Conservation (phyloP, 2,113 vertebrate genomes). For the Gallinago undulata region DNA sequence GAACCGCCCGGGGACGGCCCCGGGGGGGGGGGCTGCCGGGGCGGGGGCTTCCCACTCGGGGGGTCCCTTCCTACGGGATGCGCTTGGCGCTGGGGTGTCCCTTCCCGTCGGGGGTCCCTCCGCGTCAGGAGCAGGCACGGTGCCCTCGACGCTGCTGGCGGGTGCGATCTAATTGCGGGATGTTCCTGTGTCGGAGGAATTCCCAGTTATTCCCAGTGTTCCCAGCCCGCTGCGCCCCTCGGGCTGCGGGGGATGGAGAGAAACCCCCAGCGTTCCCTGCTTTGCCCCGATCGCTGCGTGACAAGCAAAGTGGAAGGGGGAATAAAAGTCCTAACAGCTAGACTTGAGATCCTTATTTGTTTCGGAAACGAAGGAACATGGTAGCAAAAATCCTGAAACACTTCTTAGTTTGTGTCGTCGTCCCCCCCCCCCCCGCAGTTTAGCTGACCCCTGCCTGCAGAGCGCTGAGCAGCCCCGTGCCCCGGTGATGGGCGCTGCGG, state of each 20-base stretch:
- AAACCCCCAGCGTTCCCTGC: accelerated
- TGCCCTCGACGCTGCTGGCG: background rate
- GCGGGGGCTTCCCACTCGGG: background rate
- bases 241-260: accelerated
- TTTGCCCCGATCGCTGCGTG: accelerated
- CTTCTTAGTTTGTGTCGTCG: background rate
- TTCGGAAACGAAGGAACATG: background rate
- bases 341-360: background rate
- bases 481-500: accelerated
- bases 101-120: background rate
- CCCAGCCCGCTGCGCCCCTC: accelerated
- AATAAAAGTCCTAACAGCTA: background rate
- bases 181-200: accelerated
- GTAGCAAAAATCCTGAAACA: background rate
- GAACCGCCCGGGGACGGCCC: background rate
- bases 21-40: background rate
- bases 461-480: background rate
- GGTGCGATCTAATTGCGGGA: accelerated
- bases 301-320: background rate
- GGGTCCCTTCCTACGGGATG: background rate
- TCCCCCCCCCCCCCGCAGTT: too few relatives aligned
- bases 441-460: accelerated
- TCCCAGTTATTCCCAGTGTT: accelerated
- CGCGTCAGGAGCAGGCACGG: accelerated
- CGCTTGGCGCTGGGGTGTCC: background rate